phyloP scores from a whole-genome alignment of 2,888 invertebrate genomes.

The Drosophila mercatorum region DNA sequence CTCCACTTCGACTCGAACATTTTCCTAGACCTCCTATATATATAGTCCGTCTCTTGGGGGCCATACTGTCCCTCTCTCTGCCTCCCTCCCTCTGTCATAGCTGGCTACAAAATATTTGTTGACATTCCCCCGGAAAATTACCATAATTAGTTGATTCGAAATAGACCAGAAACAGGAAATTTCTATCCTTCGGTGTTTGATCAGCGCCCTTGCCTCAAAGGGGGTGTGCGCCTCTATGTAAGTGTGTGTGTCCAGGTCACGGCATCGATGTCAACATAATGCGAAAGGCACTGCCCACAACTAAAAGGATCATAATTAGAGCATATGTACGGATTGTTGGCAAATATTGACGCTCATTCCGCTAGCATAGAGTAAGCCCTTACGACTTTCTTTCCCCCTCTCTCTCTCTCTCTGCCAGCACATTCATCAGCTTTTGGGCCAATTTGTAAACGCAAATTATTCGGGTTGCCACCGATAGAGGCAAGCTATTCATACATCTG shows the following conservation, averaged over 20 bases:
- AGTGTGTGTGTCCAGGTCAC: constrained; percentile 44
- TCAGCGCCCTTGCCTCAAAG: constrained; percentile 25
- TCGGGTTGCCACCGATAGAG: constrained; percentile 74
- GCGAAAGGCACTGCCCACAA: constrained; percentile 62
- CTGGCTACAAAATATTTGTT: constrained; percentile 79
- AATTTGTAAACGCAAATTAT: constrained; percentile 67
- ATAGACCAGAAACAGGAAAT: constrained; percentile 60
- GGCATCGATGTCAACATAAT: constrained; percentile 66
- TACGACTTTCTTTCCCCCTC: background rate
- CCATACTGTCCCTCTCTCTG: background rate
- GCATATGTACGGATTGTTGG: constrained; percentile 81
- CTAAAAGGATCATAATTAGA: constrained; percentile 80
- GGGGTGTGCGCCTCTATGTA: background rate
- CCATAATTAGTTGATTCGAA: constrained; percentile 82
- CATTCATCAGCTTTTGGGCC: constrained; percentile 34
- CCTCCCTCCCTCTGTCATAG: constrained; percentile 36
- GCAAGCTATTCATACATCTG: constrained; percentile 47
- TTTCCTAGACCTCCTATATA: background rate
- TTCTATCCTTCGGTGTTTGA: constrained; percentile 61
- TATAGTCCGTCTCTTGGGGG: constrained; percentile 9
- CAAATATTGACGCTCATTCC: constrained; percentile 68
- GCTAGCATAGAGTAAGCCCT: background rate
- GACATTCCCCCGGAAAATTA: constrained; percentile 82
- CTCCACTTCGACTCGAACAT: constrained; percentile 28
- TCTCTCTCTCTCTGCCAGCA: background rate